Evolutionary conservation across 2,797 vertebrate genomes (phyloP), one percentile per base, ranked within the genome.

Genomic region (Momotus momota): DNA sequence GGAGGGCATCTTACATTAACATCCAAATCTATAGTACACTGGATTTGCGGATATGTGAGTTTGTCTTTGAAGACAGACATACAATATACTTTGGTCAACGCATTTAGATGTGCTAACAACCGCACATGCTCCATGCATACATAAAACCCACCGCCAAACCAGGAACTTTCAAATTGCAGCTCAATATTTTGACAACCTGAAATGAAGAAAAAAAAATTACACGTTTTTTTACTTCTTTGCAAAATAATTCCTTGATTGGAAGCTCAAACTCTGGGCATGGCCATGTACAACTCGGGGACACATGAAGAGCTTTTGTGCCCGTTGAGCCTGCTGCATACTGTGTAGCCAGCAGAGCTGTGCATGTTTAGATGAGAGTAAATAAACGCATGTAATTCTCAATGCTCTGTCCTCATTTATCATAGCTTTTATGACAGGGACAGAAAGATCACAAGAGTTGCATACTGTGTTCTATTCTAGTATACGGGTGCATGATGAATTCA

Each of bases 1-100:
- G 95, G 66, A 91, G 78, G 93, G 71, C 33, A 91, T 83, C 77
- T 96, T 95, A 88, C 70, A 81, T 75, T 84, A 94, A 74, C 80
- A 94, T 81, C 78, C 75, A 93, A 55, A 94, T 80, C 81, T 95
- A 81, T 46, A 74, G 61, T 55, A 93, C 33, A 74, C 52, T 83
- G 86, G 88, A 91, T 97, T 94, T 95, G 84, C 38, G 88, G 91
- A 81, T 13, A 6, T 16, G 19, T 45, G 46, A 33, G 35, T 23
- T 74, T 84, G 46, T 33, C 62, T 79, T 84, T 35, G 62, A 40
- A 83, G 78, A 51, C 21, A 54, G 33, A 72, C 60, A 64, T 4
- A 35, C 11, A 73, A 8, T 17, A 45, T 14, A 16, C 22, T 38
- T 66, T 2, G 9, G 12, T n/a, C 41, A 57, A 40, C 46, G 26